A percentile compares a stretch with the other conserved stretches of the same genome.
These are phyloP conservation scores for Acanthaster planci DNA, from an alignment of 35 echinoderm and acorn worm species.

Conservation along the genomic window DNA sequence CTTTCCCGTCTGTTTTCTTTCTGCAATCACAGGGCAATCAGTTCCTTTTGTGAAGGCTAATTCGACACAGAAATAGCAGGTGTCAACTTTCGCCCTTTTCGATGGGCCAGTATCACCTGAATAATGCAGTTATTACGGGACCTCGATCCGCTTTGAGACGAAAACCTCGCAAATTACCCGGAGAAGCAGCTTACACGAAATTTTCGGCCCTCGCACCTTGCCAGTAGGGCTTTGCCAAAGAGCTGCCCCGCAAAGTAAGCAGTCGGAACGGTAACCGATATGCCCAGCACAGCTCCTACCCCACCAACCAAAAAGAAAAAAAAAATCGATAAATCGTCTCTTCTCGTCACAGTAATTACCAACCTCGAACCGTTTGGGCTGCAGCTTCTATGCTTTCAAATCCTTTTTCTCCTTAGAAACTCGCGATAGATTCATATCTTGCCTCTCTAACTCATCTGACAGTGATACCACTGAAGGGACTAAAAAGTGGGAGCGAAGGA, in stretches of 20 bases:
- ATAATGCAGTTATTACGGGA: neutral
- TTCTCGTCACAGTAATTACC: conserved; percentile 31
- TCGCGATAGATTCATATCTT: too few species aligned
- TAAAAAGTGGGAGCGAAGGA: neutral
- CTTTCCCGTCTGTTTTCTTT: too few species aligned
- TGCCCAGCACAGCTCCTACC: neutral
- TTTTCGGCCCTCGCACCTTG: neutral
- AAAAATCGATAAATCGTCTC: conserved; percentile 11
- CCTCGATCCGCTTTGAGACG: neutral
- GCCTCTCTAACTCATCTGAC: too few species aligned
- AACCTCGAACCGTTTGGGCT: neutral
- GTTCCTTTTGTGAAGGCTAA: too few species aligned
- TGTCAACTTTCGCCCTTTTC: neutral
- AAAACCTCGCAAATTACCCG: conserved; percentile 1
- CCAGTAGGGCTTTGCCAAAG: too few species aligned
- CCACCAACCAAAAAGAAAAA: too few species aligned
- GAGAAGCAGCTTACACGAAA: neutral
- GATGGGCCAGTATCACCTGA: neutral
- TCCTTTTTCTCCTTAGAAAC: too few species aligned
- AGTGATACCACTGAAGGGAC: too few species aligned
- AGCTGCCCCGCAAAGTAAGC: neutral
- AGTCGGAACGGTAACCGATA: conserved; percentile 13
- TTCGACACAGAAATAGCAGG: neutral
- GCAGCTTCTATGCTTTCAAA: too few species aligned
- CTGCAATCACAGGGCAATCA: too few species aligned